Evolutionary conservation across 2,888 invertebrate species (phyloP), one percentile per base, ranked within the genome.

Genomic region (Caenorhabditis doughertyi): DNA sequence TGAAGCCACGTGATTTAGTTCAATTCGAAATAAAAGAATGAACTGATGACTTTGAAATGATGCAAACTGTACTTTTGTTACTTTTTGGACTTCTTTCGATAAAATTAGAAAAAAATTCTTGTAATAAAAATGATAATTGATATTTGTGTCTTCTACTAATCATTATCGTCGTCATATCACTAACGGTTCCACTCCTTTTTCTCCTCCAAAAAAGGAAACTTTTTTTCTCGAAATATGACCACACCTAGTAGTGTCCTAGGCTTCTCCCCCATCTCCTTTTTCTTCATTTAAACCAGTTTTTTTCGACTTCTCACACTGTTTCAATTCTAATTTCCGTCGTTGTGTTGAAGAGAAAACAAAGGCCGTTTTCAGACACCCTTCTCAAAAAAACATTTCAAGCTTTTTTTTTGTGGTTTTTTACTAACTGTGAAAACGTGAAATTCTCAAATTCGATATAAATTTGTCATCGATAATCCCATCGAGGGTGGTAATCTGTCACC

Each of bases 311-410:
- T 23, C 11, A 42, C 44, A 42, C 44, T n/a, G 27, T 42, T 60
- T 60, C 44, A 60, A 42, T 53, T 49, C 53, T 35, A 42, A 56
- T 56, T 29, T 70, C 68, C 56, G 39, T 42, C 21, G 25, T 67
- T 18, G 29, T 2, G 25, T 18, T 7, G n/a, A 49, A 18, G 35
- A 4, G 11, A 58, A 58, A 58, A 58, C 35, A 58, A 58, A 58
- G 13, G 44, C 18, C n/a, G 32, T 32, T 18, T 8, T 32, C n/a
- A n/a, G 29, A 47, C 7, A 47, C 44, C n/a, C n/a, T 13, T 11
- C n/a, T n/a, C n/a, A n/a, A n/a, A n/a, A n/a, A n/a, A n/a, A n/a
- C n/a, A n/a, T n/a, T n/a, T n/a, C n/a, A n/a, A n/a, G n/a, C n/a
- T n/a, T n/a, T n/a, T n/a, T n/a, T n/a, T n/a, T 11, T 35, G 5